Percentiles rank a stretch among this genome's conserved stretches.
phyloP scores from a whole-genome alignment of 2,888 invertebrate genomes.

The Emmelina monodactyla region DNA sequence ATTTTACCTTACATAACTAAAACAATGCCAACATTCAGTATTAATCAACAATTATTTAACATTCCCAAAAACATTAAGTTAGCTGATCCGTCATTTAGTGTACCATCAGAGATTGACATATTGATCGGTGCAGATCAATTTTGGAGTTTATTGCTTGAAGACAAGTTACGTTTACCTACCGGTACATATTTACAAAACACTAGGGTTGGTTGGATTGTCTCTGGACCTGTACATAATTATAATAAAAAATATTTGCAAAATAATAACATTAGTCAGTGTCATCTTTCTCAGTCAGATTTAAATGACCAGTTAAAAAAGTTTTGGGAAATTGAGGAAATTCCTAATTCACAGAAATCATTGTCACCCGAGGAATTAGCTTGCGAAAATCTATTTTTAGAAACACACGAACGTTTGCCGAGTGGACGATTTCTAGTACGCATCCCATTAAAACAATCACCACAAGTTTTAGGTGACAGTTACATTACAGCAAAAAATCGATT shows the following conservation, averaged over 20 bases:
- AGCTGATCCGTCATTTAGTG: not conserved
- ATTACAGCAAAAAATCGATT: not conserved
- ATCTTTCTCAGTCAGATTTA: not conserved
- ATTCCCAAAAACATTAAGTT: too few species aligned
- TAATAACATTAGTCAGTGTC: not conserved
- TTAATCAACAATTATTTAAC: too few species aligned
- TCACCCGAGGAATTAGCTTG: not conserved
- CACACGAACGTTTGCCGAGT: not conserved
- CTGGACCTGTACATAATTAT: not conserved
- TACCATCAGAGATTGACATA: not conserved
- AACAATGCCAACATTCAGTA: not conserved
- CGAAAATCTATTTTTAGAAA: not conserved
- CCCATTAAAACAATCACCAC: not conserved
- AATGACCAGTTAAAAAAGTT: not conserved
- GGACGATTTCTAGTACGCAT: not conserved
- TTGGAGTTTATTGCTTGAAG: conserved; percentile 11
- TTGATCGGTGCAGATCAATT: conserved; percentile 11
- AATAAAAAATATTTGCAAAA: not conserved
- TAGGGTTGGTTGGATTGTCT: conserved; percentile 1
- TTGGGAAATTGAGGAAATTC: conserved; percentile 3
- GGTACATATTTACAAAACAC: conserved; percentile 10
- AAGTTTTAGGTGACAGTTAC: not conserved
- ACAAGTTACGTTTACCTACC: conserved; percentile 5
- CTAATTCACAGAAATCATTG: not conserved
- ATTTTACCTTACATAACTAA: conserved; percentile 1